Evolutionary conservation across 2,888 invertebrate species (phyloP), one percentile per base, ranked within the genome.

Genomic region (Oxyscelio sp.): DNA sequence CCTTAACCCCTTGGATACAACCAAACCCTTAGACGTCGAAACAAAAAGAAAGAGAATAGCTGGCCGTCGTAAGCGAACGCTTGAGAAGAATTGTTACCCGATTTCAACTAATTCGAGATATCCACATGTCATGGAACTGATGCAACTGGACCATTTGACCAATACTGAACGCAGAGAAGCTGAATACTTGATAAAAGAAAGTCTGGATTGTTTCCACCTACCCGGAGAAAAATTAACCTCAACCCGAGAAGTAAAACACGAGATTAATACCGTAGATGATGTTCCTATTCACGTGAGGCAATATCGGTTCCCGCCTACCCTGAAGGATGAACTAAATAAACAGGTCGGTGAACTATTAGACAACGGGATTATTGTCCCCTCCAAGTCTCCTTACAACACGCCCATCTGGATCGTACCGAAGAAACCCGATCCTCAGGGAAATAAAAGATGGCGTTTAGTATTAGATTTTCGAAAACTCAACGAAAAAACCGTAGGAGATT

Each of bases 301-400:
- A 48, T 48, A 48, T 8, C 48, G 48, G 9, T 48, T 48, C 8
- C 48, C 48, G 1, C 48, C 48, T 19, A 11, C 22, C 2, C 13
- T 48, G 8, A 48, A 48, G 13, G 48, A 48, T 6, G 22, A 48
- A 48, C 2, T 21, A 8, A 21, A 48, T 21, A 19, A 94, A 74
- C 93, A 94, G 87, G 90, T 92, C 1, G 83, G 87, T 61, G 86
- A 74, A 86, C 45, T 68, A 45, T 3, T 19, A 63, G 19, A 89
- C 87, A 77, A 89, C 86, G 1, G 87, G 88, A 5, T 90, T 89
- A 50, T 85, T 85, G 3, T 82, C 85, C 4, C 78, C 1, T 40
- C 40, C 2, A 40, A 40, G 5, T 40, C 40, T 40, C 40, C 40
- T 4, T 40, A 40, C 40, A 40, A 40, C 40, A 40, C n/a, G 3